phyloP scores from a whole-genome alignment of 2,113 vertebrate genomes.

The Trochalopteron elliotii region DNA sequence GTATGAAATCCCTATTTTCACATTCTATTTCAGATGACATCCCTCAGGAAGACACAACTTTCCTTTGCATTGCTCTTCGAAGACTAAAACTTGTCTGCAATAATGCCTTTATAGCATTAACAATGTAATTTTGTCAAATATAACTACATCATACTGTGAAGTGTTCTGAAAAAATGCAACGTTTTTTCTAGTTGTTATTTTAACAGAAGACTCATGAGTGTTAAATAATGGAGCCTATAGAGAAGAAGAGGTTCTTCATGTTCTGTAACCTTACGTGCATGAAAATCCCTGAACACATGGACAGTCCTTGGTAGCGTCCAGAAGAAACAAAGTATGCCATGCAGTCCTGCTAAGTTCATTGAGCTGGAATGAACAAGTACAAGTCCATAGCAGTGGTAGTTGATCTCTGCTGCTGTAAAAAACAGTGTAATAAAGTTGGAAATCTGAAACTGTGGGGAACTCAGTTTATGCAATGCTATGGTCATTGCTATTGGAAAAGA shows the following conservation, averaged over 20 bases:
- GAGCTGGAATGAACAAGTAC: background rate
- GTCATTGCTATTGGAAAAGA: background rate
- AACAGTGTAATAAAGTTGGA: background rate
- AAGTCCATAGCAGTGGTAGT: background rate
- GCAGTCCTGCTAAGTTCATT: background rate
- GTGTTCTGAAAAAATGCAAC: background rate
- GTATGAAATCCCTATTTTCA: background rate
- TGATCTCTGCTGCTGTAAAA: background rate
- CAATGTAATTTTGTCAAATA: background rate
- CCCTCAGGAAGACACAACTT: background rate
- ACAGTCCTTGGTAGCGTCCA: background rate
- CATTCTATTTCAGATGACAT: background rate
- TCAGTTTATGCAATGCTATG: background rate
- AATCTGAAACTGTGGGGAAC: background rate
- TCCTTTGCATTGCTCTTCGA: background rate
- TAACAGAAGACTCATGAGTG: background rate
- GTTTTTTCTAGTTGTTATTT: background rate
- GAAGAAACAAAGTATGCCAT: background rate
- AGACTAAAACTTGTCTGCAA: background rate
- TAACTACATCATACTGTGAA: background rate
- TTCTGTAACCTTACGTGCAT: background rate
- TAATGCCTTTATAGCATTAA: background rate
- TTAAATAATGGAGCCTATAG: background rate
- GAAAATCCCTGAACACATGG: background rate
- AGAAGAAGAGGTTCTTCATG: background rate